Evolutionary conservation across 2,888 invertebrate species (phyloP), one percentile per base, ranked within the genome.

Genomic region (Penaeus monodon): DNA sequence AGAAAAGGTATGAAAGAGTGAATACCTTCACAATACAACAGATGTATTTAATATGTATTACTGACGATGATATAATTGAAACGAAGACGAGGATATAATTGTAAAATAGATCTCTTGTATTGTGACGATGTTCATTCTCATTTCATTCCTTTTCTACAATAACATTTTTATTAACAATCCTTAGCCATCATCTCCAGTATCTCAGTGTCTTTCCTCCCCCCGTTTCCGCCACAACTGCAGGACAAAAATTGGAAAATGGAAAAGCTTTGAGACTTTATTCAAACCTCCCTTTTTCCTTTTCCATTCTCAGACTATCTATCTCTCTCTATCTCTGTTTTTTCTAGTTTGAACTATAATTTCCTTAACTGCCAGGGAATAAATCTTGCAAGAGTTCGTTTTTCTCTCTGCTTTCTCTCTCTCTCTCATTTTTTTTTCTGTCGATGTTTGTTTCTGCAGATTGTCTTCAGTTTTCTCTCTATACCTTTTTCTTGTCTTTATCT

Each of bases 321-420:
- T 70, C 70, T 70, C 70, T 70, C 70, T 70, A 29, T 70, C 70
- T 29, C 33, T 29, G 27, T 29, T 27, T 70, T 68, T 29, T 70
- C 70, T 70, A 33, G n/a, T 29, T 29, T 70, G n/a, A 29, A 57
- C 57, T 57, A 57, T 57, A 57, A 57, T 57, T 29, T 70, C 70
- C 70, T 70, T 29, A 27, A 29, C 70, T 70, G n/a, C 70, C 70
- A 29, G 27, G 27, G n/a, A 70, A 27, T 70, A 29, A 29, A 29
- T 29, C 70, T 70, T 70, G 27, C 14, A 14, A 27, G 14, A 29
- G 70, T 70, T 17, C 70, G 27, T 70, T 29, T 29, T 70, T 29
- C 33, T 70, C 70, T 24, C 70, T 17, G n/a, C 33, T 29, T 22
- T 24, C 33, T 44, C 44, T 8, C 10, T 44, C 7, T 38, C 8